These are phyloP conservation scores for Drosophila chauvacae DNA, from an alignment of 1,140 invertebrate species.

Conservation along the genomic window DNA sequence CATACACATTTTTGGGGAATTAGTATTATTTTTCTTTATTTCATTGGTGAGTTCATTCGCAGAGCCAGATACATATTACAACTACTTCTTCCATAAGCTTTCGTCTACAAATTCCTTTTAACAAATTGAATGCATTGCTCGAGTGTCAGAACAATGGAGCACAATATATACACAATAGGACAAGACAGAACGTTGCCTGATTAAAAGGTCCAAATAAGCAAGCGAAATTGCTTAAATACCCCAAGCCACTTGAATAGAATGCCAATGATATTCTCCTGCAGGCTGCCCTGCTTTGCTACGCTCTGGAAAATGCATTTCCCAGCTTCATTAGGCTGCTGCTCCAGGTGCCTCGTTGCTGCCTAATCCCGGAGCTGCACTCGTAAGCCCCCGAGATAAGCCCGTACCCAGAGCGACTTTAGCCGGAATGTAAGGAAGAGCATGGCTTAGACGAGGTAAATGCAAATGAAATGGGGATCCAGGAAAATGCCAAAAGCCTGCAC, in stretches of 20 bases:
- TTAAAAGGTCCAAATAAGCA: conserved; percentile 28
- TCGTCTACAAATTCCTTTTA: conserved; percentile 4
- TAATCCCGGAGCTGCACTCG: conserved; percentile 9
- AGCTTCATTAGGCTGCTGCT: conserved; percentile 48
- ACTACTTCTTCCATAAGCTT: not conserved
- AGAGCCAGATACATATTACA: not conserved
- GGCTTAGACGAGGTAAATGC: conserved; percentile 42
- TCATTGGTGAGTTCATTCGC: too few species aligned
- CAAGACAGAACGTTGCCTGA: conserved; percentile 9
- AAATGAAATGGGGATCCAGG: conserved; percentile 52
- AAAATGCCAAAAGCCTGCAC: conserved; percentile 33
- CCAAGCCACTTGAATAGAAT: conserved; percentile 24
- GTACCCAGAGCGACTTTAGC: conserved; percentile 6
- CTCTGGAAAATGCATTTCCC: conserved; percentile 45
- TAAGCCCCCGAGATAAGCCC: conserved; percentile 51
- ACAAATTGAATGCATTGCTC: not conserved
- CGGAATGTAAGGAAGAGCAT: not conserved
- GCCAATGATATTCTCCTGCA: conserved; percentile 23
- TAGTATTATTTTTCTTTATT: too few species aligned
- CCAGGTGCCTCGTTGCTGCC: conserved; percentile 8
- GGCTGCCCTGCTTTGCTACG: not conserved
- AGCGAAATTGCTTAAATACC: conserved; percentile 37
- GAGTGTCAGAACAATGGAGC: not conserved
- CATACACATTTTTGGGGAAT: too few species aligned
- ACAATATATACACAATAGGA: conserved; percentile 4